Base-by-base conservation (phyloP, 1,140 invertebrate species). In the Calosoma granatense region DNA sequence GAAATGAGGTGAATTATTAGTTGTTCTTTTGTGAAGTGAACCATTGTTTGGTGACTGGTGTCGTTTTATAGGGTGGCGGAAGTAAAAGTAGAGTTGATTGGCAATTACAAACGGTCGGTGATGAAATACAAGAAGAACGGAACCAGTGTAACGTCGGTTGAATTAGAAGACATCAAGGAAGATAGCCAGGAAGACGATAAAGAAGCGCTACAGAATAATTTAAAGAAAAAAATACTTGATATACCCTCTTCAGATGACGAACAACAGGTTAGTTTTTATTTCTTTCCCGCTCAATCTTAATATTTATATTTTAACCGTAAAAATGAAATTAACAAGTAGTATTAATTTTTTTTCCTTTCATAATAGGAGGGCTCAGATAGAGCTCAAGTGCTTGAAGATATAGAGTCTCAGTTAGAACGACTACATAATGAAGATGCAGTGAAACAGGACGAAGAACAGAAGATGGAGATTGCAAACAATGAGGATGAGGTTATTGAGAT, bases 51-150 rank as follows among this genome's bases (percentile, higher is more conserved):
- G n/a, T n/a, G n/a, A n/a, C n/a, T n/a, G n/a, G n/a, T n/a, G n/a
- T n/a, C n/a, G 54, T 53, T 20, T 61, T 61, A 36, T 64, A 74
- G 74, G 63, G 52, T 80, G 30, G 58, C 65, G 2, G 72, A 76
- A 56, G 67, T 81, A 1, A 80, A 76, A 63, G 41, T 59, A 23
- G 74, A 78, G 52, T 53, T 80, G 6, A 65, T 63, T 23, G 69
- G 60, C 17, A 74, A 67, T 58, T 78, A 76, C 64, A 70, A 72
- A 54, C 70, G 67, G 57, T 76, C 76, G 22, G 41, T 72, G 1
- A 70, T 64, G 56, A 73, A 71, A 59, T 74, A 74, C 55, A 61
- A 71, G 52, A 70, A 74, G 47, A 70, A 68, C 59, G 58, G 63
- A 22, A 72, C 70, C 54, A 64, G 20, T 56, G 56, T 62, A 19